Base-by-base conservation (phyloP, 2,797 vertebrate species). In the Aeoliscus strigatus region DNA sequence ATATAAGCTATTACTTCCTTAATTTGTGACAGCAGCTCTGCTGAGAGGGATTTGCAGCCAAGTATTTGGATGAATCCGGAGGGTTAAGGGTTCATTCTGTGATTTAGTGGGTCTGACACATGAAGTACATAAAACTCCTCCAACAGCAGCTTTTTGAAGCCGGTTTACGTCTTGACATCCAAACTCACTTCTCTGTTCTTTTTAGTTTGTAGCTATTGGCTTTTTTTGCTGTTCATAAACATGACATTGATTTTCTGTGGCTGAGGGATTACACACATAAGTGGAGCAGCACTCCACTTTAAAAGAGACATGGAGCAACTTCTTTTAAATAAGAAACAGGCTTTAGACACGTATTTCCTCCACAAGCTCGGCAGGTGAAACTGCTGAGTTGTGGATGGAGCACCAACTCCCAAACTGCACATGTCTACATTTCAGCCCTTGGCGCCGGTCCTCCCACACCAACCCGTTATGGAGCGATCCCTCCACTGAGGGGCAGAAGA, bases 401-500 rank as follows among this genome's bases (percentile, higher is more conserved):
- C 17, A 3, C 18, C 3, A 14, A 47, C 46, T 36, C 29, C 13
- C 9, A 34, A 60, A 21, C 40, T 55, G 41, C 57, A 60, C 28
- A 48, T 38, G 63, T 53, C 57, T 45, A 47, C 16, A 29, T 2
- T 39, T 55, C 47, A 18, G 42, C 15, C 33, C 28, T 23, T 16
- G 25, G 43, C 46, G 50, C 33, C 35, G 27, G 26, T 29, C 26
- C 44, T 45, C 18, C 25, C 34, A 26, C 48, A 47, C 25, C 39
- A 16, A 30, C 14, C 3, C 60, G 78, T 54, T 73, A 71, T 84
- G 64, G 48, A 73, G 21, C 14, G 0, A 43, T 77, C 75, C 73
- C 63, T 78, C 86, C 89, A 90, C 89, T 87, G 82, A 88, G 87
- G 86, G 89, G 88, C 88, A 88, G 79, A 80, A 80, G 84, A 74